A percentile compares a stretch with the other conserved stretches of the same genome.
phyloP scores from a whole-genome alignment of 2,797 vertebrate genomes.

The Darevskia mixta region DNA sequence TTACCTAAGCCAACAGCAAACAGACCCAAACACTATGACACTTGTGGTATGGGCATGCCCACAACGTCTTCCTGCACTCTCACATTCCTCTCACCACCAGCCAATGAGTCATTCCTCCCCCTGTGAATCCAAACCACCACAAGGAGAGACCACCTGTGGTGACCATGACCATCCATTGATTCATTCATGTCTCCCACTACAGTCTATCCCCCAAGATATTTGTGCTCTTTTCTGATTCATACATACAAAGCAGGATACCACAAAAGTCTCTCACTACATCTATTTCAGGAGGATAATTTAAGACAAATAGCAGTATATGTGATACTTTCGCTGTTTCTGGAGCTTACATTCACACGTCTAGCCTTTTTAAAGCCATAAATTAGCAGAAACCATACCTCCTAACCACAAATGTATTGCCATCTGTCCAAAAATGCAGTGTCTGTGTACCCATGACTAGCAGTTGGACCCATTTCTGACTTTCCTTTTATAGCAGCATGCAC shows the following conservation, averaged over 20 bases:
- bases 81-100: slow-evolving; percentile 37
- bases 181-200: neutral
- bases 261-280: neutral
- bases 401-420: neutral
- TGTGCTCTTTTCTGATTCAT: fast-evolving
- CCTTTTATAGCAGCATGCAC: neutral
- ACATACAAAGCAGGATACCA: neutral
- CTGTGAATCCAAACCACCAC: neutral
- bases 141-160: slow-evolving; percentile 44
- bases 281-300: slow-evolving; percentile 4
- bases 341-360: neutral
- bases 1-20: slow-evolving; percentile 41
- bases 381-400: slow-evolving; percentile 8
- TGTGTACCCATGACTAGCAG: neutral
- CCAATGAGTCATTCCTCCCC: slow-evolving; percentile 30
- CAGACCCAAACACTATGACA: slow-evolving; percentile 5
- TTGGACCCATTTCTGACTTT: slow-evolving; percentile 9
- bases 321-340: neutral
- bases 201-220: neutral
- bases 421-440: slow-evolving; percentile 19
- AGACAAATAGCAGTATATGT: neutral
- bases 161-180: neutral
- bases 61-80: neutral
- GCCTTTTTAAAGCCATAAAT: neutral
- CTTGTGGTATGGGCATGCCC: slow-evolving; percentile 38